Base-by-base conservation (phyloP, 2,888 invertebrate genomes). In the Holacanthella duospinosa region DNA sequence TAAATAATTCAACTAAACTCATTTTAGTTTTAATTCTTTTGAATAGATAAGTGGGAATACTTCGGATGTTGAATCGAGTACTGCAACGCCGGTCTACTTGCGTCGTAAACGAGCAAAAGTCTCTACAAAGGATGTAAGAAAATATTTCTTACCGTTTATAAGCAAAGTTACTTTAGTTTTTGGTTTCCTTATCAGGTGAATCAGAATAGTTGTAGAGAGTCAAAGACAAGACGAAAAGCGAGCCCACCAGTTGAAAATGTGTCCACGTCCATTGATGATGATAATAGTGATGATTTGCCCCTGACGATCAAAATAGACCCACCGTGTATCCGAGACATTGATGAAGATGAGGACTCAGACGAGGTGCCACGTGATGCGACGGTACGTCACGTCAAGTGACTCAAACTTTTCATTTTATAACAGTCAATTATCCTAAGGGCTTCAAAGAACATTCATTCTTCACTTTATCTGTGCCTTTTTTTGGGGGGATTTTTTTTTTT, bases 231-330 rank as follows among this genome's bases (percentile, higher is more conserved):
- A 26, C 9, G 44, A 9, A 21, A 44, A 9, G 28, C 6, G 12
- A 44, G 36, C 27, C 29, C 57, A 9, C 29, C 27, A 4, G 27
- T 4, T 4, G 21, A 3, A 9, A 25, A 4, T 25, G 43, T 61
- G 24, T 29, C 57, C 4, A 26, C 60, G n/a, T 24, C 63, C n/a
- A 27, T 48, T 28, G 67, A 63, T 21, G 69, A 66, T 55, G 66
- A 68, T n/a, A 63, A 59, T 16, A 60, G 64, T 54, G 65, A 68
- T 55, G 69, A 72, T 43, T 57, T 69, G 48, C 65, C 69, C 59
- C 66, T 68, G 65, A 68, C 70, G 71, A 76, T 76, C 29, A 76
- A 76, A 72, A 74, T 76, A 57, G 75, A 76, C 61, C 76, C 75
- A 19, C 75, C 75, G 4, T 74, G 74, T 64, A 75, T 75, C 21